Evolutionary conservation across 1,140 invertebrate genomes (phyloP).

Genomic region (Microplitis demolitor): DNA sequence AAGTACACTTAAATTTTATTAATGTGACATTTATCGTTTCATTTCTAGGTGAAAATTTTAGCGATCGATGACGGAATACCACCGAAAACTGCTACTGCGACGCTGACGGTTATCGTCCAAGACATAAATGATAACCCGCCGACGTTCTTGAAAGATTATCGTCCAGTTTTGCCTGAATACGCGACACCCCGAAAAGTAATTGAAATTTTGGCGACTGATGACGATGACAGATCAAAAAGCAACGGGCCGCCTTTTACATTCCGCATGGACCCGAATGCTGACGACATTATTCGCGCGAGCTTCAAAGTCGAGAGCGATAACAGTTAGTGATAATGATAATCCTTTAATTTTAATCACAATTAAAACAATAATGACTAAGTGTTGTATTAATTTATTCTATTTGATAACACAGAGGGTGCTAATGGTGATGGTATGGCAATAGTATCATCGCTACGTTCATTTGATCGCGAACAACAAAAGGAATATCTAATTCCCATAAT

Average conservation of each 20-base stretch:
- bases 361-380: background rate
- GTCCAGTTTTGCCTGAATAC: slow-evolving; percentile 90
- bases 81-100: slow-evolving; percentile 93
- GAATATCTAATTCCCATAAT: slow-evolving; percentile 94
- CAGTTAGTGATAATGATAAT: slow-evolving; percentile 66
- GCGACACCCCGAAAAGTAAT: slow-evolving; percentile 87
- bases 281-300: slow-evolving; percentile 88
- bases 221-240: slow-evolving; percentile 90
- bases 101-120: slow-evolving; percentile 90
- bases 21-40: background rate
- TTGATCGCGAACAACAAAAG: slow-evolving; percentile 94
- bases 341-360: background rate
- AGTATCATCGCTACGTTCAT: slow-evolving; percentile 85
- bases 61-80: slow-evolving; percentile 95
- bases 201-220: slow-evolving; percentile 93
- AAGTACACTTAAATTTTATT: too few species aligned
- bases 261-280: slow-evolving; percentile 87
- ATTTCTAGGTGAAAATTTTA: slow-evolving; percentile 80
- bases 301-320: slow-evolving; percentile 95
- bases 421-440: slow-evolving; percentile 96
- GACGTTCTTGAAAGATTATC: slow-evolving; percentile 88
- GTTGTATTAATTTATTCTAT: slow-evolving; percentile 1
- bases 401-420: slow-evolving; percentile 74
- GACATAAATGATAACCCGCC: slow-evolving; percentile 97
- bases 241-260: slow-evolving; percentile 96